Base-by-base conservation (phyloP, 2,888 invertebrate species). In the Cephus rjabovi region DNA sequence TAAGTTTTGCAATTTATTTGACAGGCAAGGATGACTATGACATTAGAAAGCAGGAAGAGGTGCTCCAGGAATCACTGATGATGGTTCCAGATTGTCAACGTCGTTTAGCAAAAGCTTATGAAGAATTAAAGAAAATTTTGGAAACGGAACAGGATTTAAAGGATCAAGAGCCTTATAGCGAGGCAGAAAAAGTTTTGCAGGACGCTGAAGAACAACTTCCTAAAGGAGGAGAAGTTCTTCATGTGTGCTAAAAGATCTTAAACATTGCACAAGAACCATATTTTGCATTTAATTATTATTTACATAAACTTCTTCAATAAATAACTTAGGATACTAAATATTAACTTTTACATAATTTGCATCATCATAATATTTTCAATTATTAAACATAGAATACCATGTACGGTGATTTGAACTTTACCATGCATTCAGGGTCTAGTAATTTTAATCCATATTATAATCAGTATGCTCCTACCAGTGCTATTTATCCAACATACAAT, bases 21-120 rank as follows among this genome's bases (percentile, higher is more conserved):
- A 71, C 71, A 90, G 96, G 95, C 0, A 95, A 95, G 84, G 97
- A 97, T 92, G 96, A 95, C 84, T 95, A 96, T 89, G 94, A 95
- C 73, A 93, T 97, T 79, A 93, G 94, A 76, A 97, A 97, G 88
- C 97, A 98, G 91, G 96, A 96, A 88, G 98, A 98, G 92, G 97
- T 98, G 0, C 93, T 98, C 70, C 96, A 96, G 87, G 98, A 98
- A 91, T 95, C 95, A 23, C 92, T 96, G 86, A 97, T 97, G 96
- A 98, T 98, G 97, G 94, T 98, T 79, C 98, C 98, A 3, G 98
- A 98, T 89, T 96, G 97, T 87, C 95, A 96, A 87, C 94, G 97
- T 86, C 94, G 97, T 92, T 93, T 94, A 81, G 93, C 93, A 73
- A 95, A 95, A 91, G 98, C 98, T 70, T 95, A 93, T 86, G 94